Evolutionary conservation across 2,888 invertebrate species (phyloP).

Genomic region (Meghimatium bilineatum): DNA sequence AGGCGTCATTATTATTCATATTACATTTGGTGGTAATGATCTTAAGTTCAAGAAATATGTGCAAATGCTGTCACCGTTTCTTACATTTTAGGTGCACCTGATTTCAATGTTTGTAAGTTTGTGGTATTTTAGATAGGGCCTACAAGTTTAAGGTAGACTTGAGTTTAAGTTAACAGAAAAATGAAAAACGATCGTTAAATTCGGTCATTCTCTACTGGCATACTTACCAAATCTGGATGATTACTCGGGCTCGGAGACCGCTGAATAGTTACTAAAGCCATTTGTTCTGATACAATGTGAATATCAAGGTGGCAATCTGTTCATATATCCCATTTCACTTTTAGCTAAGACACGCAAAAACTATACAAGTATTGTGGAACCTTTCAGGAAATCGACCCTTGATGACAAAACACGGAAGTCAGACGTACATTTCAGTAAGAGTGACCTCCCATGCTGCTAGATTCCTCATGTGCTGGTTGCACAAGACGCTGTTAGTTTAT

Average conservation of each 20-base stretch:
- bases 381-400: constrained; percentile 30
- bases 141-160: no score
- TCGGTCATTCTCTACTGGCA: not conserved
- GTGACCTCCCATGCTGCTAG: constrained; percentile 22
- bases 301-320: constrained; percentile 38
- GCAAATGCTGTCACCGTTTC: no score
- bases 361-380: not conserved
- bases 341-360: constrained; percentile 16
- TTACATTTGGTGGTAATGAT: no score
- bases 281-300: constrained; percentile 44
- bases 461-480: no score
- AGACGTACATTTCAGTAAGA: not conserved
- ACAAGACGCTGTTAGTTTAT: no score
- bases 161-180: no score
- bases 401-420: constrained; percentile 43
- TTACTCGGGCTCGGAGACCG: constrained; percentile 75
- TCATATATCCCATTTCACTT: constrained; percentile 18
- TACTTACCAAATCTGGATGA: constrained; percentile 67
- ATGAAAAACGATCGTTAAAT: no score
- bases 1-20: no score
- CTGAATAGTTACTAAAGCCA: constrained; percentile 76
- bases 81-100: no score
- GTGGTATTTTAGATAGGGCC: no score
- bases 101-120: no score
- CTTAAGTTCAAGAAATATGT: no score